Evolutionary conservation across 2,113 vertebrate genomes (phyloP).

Genomic region (Desmodus rotundus): DNA sequence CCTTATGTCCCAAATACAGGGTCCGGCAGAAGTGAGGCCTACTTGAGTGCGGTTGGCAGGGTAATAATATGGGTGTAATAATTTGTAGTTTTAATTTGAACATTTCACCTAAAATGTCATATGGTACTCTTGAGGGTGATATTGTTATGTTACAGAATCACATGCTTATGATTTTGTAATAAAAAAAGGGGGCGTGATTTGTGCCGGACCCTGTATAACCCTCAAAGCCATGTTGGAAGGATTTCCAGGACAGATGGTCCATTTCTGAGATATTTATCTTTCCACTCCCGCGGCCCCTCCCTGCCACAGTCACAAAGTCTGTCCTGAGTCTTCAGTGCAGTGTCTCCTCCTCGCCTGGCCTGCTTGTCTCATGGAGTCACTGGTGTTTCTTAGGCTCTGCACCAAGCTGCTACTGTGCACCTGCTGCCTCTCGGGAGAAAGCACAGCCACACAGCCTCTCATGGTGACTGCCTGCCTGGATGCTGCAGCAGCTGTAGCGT

Average conservation of each 20-base stretch:
- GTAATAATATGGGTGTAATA: too few relatives aligned
- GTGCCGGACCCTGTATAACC: background rate
- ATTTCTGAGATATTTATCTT: background rate
- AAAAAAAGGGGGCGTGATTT: too few relatives aligned
- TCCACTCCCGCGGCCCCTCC: rapidly evolving
- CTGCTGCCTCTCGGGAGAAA: background rate
- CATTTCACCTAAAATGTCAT: too few relatives aligned
- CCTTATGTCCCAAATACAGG: background rate
- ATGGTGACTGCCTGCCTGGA: background rate
- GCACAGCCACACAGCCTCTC: background rate
- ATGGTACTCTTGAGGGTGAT: too few relatives aligned
- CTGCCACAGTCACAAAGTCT: background rate
- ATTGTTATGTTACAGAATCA: too few relatives aligned
- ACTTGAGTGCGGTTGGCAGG: too few relatives aligned
- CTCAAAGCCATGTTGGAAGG: background rate
- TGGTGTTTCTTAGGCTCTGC: background rate
- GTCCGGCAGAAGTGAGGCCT: too few relatives aligned
- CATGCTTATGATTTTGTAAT: too few relatives aligned
- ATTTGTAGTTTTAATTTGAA: too few relatives aligned
- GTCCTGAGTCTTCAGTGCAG: background rate
- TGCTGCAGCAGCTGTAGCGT: background rate
- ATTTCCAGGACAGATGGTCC: background rate
- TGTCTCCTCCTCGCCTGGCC: background rate
- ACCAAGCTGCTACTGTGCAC: background rate
- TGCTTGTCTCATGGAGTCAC: background rate